Evolutionary conservation across 2,797 vertebrate species (phyloP).

Genomic region (Clarias pachynema): DNA sequence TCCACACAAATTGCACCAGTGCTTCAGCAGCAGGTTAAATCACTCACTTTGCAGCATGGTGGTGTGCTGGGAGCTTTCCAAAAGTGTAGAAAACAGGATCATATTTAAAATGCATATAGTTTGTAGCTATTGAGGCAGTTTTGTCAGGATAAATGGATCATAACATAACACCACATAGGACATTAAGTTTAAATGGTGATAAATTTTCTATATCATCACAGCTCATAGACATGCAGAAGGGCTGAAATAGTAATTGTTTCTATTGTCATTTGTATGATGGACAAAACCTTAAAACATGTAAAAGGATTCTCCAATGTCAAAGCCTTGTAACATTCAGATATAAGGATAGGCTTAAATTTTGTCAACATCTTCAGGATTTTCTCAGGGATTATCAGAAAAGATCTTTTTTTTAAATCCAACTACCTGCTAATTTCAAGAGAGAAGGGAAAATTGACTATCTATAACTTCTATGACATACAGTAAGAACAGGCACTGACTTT

Average conservation of each 20-base stretch:
- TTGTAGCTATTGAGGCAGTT: not conserved
- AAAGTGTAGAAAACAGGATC: not conserved
- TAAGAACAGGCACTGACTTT: not conserved
- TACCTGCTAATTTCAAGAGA: too few species aligned
- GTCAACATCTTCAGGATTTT: too few species aligned
- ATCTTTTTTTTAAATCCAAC: too few species aligned
- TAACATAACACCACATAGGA: not conserved
- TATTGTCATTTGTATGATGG: not conserved
- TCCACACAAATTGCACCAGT: not conserved
- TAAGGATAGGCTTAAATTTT: not conserved
- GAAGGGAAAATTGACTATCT: not conserved
- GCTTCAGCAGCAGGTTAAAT: slow-evolving; percentile 17
- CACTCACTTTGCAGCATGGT: not conserved
- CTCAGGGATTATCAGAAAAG: too few species aligned
- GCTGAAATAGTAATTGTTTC: not conserved
- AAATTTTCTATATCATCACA: not conserved
- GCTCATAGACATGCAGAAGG: not conserved
- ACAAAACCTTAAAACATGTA: not conserved
- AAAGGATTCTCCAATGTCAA: not conserved
- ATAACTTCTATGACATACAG: not conserved
- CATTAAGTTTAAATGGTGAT: not conserved
- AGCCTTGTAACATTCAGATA: not conserved
- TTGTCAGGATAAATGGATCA: not conserved
- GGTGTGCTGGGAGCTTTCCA: not conserved
- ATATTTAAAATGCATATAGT: not conserved